These are phyloP conservation scores for Drosophila emarginata DNA, from an alignment of 2,888 invertebrate species.

Conservation along the genomic window DNA sequence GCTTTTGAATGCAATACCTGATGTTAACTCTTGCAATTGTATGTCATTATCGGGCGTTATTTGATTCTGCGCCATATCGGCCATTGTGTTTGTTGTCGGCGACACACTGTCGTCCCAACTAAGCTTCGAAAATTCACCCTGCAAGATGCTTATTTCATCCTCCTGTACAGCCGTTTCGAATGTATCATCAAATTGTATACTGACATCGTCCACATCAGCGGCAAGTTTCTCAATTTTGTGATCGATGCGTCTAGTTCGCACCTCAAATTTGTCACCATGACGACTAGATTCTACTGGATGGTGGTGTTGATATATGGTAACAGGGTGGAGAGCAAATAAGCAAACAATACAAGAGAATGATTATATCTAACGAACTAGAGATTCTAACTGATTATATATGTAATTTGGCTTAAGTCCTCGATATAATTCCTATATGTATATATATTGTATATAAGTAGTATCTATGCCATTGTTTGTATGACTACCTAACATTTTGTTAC, in stretches of 20 bases:
- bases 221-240: slow-evolving; percentile 81
- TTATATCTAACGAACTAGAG: slow-evolving; percentile 55
- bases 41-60: slow-evolving; percentile 81
- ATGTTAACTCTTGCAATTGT: slow-evolving; percentile 76
- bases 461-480: slow-evolving; percentile 25
- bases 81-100: slow-evolving; percentile 80
- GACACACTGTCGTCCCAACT: slow-evolving; percentile 83
- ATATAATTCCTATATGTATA: not conserved
- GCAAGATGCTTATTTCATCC: slow-evolving; percentile 81
- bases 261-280: slow-evolving; percentile 54
- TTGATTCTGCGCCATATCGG: slow-evolving; percentile 80
- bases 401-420: not conserved
- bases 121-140: slow-evolving; percentile 82
- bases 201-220: slow-evolving; percentile 76
- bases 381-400: slow-evolving; percentile 31
- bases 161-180: slow-evolving; percentile 79
- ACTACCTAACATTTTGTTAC: slow-evolving; percentile 45
- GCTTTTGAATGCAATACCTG: slow-evolving; percentile 79
- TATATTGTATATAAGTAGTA: not conserved
- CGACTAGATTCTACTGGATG: slow-evolving; percentile 53
- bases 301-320: slow-evolving; percentile 18
- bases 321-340: slow-evolving; percentile 45
- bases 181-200: slow-evolving; percentile 78
- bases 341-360: slow-evolving; percentile 52
- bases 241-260: slow-evolving; percentile 78